Evolutionary conservation across 2,797 vertebrate species (phyloP).

Genomic region (Harpagifer antarcticus): DNA sequence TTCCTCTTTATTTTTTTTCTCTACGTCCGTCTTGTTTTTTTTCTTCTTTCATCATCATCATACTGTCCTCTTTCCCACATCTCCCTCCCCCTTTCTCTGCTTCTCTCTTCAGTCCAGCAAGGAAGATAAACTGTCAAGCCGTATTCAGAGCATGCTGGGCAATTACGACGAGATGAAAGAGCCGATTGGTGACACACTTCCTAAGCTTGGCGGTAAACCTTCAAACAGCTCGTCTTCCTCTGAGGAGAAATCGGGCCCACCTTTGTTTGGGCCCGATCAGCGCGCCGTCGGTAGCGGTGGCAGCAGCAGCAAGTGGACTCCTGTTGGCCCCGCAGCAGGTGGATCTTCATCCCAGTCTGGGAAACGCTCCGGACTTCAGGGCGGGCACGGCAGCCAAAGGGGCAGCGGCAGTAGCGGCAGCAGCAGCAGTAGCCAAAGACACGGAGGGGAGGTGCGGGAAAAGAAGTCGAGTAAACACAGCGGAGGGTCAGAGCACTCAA

Average conservation of each 20-base stretch:
- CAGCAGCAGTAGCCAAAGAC: conserved; percentile 88
- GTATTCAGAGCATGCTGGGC: conserved; percentile 99
- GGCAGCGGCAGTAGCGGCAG: conserved; percentile 80
- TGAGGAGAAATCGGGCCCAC: conserved; percentile 91
- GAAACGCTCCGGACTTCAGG: conserved; percentile 90
- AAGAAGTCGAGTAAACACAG: conserved; percentile 95
- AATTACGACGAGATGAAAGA: conserved; percentile 99
- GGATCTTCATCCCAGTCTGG: conserved; percentile 89
- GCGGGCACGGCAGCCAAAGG: conserved; percentile 87
- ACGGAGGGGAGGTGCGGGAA: conserved; percentile 89
- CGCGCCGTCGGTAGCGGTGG: conserved; percentile 85
- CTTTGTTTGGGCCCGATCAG: conserved; percentile 91
- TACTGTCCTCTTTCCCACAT: conserved; percentile 25
- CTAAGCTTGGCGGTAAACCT: conserved; percentile 92
- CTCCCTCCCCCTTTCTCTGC: conserved; percentile 28
- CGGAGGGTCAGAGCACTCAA: conserved; percentile 90
- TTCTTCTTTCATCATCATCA: neutral
- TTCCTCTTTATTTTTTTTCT: conserved; percentile 13
- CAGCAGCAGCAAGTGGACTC: conserved; percentile 97
- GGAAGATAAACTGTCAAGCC: conserved; percentile 98
- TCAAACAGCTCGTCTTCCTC: conserved; percentile 88
- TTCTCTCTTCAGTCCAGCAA: conserved; percentile 91
- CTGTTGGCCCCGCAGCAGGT: conserved; percentile 92
- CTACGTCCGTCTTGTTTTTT: neutral
- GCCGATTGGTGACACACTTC: conserved; percentile 92